Evolutionary conservation across 2,888 invertebrate genomes (phyloP), one percentile per base, ranked within the genome.

Genomic region (Hesperia comma): DNA sequence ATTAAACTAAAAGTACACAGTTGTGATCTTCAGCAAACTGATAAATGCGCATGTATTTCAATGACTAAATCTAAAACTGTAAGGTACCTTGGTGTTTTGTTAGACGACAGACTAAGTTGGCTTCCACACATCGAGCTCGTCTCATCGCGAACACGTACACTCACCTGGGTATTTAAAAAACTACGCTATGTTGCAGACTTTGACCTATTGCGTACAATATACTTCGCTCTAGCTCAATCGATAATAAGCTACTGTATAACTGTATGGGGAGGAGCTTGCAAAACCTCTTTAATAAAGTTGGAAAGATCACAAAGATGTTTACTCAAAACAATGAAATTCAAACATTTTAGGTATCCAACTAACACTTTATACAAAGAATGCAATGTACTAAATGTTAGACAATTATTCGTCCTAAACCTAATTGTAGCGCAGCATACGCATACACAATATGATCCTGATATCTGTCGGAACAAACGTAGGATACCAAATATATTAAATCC

Each of bases 141-240:
- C 46, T 17, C 17, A 46, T 46, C 17, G 46, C 17, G 46, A 46
- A 17, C 2, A 46, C 46, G 17, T 46, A 46, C 17, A 17, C 17
- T 46, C 2, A 46, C n/a, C n/a, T n/a, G n/a, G n/a, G n/a, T 46
- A 17, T 46, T 46, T 46, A 46, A 46, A 46, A 46, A 46, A 46
- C 46, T 46, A 2, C 17, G 46, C 7, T 17, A 46, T 46, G 8
- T 46, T 17, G 46, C 17, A 7, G 17, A 17, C 17, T 46, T 46
- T 17, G 17, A 46, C 17, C 46, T 46, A 6, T 17, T 46, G 17
- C 17, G 17, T 7, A 46, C 10, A 15, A 46, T 17, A 46, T 46
- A 46, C 46, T 17, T 17, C 46, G 46, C 46, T 1, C 17, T 46
- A 17, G 46, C 43, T n/a, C 43, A 43, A 43, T 43, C 43, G 2